These are phyloP conservation scores for Drosophila anceps DNA, from an alignment of 2,888 invertebrate species.

Conservation along the genomic window DNA sequence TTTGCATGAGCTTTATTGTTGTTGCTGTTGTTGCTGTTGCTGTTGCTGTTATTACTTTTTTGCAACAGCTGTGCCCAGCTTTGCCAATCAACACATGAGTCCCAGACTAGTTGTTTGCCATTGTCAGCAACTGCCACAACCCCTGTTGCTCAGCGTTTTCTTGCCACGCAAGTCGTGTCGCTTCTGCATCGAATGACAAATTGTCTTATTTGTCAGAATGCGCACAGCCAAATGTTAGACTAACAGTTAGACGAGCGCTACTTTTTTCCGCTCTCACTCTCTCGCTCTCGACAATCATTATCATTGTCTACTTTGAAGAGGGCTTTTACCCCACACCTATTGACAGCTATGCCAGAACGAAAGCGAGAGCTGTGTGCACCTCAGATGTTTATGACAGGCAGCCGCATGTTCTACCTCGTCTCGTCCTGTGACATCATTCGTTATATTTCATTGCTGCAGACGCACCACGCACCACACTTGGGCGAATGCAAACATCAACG, in stretches of 20 bases:
- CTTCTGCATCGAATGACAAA: slow-evolving; percentile 78
- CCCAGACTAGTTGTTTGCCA: slow-evolving; percentile 43
- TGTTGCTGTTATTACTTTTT: slow-evolving; percentile 59
- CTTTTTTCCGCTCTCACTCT: not conserved
- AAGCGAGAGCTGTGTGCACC: slow-evolving; percentile 35
- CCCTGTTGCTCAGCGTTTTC: slow-evolving; percentile 11
- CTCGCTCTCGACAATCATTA: slow-evolving; percentile 65
- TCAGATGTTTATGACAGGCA: slow-evolving; percentile 71
- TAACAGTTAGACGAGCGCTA: slow-evolving; percentile 21
- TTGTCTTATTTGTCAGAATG: slow-evolving; percentile 75
- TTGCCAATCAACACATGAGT: slow-evolving; percentile 54
- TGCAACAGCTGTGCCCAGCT: slow-evolving; percentile 54
- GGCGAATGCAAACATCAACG: slow-evolving; percentile 60
- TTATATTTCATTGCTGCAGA: slow-evolving; percentile 70
- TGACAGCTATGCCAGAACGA: slow-evolving; percentile 40
- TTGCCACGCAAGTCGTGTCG: slow-evolving; percentile 44
- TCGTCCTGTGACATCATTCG: slow-evolving; percentile 69
- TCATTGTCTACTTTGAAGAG: slow-evolving; percentile 69
- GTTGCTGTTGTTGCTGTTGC: slow-evolving; percentile 20
- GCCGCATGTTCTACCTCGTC: slow-evolving; percentile 43
- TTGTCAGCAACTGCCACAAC: slow-evolving; percentile 38
- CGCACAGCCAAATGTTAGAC: slow-evolving; percentile 24
- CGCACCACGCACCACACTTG: slow-evolving; percentile 15
- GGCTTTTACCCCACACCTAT: slow-evolving; percentile 40
- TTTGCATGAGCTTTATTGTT: slow-evolving; percentile 61